These are phyloP conservation scores for Tigriopus californicus DNA, from an alignment of 2,888 invertebrate genomes.

Conservation along the genomic window DNA sequence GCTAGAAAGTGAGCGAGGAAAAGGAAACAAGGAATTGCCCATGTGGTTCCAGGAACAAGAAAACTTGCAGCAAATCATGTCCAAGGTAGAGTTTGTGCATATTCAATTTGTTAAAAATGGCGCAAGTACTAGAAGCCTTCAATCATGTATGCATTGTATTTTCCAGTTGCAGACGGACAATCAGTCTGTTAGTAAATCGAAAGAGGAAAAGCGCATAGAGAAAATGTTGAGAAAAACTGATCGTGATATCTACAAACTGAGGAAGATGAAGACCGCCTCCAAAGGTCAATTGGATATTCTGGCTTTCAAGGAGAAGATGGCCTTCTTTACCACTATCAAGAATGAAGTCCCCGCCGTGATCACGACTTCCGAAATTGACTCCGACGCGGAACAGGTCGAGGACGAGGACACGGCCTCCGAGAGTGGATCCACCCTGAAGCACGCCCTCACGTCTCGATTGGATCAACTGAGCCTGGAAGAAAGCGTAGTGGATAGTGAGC, in stretches of 20 bases:
- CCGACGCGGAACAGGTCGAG: neutral
- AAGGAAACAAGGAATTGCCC: conserved; percentile 61
- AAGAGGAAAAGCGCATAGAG: conserved; percentile 49
- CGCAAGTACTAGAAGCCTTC: conserved; percentile 5
- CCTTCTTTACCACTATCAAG: conserved; percentile 54
- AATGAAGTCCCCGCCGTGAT: conserved; percentile 23
- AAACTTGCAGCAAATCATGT: conserved; percentile 48
- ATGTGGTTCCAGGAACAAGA: conserved; percentile 72
- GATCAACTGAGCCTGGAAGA: neutral
- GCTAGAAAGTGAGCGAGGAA: conserved; percentile 63
- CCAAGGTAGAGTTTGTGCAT: no score
- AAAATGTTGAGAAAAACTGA: conserved; percentile 69
- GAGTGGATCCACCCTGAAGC: conserved; percentile 7
- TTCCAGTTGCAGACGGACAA: conserved; percentile 33
- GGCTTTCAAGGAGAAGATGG: conserved; percentile 93
- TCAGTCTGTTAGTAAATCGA: conserved; percentile 34
- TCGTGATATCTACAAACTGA: conserved; percentile 70
- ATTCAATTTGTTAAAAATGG: no score
- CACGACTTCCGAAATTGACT: neutral
- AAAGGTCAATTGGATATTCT: conserved; percentile 74
- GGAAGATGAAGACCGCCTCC: conserved; percentile 58
- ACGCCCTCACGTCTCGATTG: neutral
- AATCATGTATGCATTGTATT: neutral
- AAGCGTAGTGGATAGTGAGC: neutral
- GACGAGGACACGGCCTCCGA: conserved; percentile 1